phyloP scores from a whole-genome alignment of 2,113 vertebrate genomes.

The Podocnemis expansa region DNA sequence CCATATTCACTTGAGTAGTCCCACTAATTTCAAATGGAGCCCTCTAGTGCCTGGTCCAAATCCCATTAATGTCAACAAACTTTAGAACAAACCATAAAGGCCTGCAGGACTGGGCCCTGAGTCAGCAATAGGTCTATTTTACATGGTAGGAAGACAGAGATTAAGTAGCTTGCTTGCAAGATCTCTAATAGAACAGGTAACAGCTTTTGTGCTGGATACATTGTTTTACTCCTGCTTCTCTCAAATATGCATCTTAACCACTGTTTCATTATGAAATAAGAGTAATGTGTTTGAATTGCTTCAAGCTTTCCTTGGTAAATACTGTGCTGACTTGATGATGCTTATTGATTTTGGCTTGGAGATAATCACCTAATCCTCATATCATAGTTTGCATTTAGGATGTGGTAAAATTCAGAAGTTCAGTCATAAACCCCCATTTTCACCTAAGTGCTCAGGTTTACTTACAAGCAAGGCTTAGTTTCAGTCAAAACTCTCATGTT shows the following conservation, averaged over 20 bases:
- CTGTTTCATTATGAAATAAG: neutral
- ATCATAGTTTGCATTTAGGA: neutral
- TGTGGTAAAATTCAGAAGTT: neutral
- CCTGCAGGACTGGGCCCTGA: neutral
- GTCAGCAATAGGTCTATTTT: neutral
- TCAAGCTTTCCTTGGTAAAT: conserved; percentile 11
- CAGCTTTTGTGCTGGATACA: neutral
- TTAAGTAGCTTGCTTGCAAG: accelerated
- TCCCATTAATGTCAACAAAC: neutral
- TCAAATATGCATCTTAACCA: neutral
- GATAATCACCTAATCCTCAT: neutral
- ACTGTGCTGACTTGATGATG: neutral
- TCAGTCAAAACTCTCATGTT: neutral
- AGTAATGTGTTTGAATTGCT: conserved; percentile 8
- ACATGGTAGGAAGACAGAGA: neutral
- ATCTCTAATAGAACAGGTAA: neutral
- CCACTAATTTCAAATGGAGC: neutral
- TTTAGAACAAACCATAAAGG: neutral
- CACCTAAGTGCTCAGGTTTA: neutral
- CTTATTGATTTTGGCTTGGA: conserved; percentile 1
- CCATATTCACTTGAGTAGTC: neutral
- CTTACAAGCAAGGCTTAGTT: neutral
- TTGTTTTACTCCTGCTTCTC: neutral
- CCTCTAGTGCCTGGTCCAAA: neutral
- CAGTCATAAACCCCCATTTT: neutral